Evolutionary conservation across 2,888 invertebrate genomes (phyloP).

Genomic region (Pristionchus fissidentatus): DNA sequence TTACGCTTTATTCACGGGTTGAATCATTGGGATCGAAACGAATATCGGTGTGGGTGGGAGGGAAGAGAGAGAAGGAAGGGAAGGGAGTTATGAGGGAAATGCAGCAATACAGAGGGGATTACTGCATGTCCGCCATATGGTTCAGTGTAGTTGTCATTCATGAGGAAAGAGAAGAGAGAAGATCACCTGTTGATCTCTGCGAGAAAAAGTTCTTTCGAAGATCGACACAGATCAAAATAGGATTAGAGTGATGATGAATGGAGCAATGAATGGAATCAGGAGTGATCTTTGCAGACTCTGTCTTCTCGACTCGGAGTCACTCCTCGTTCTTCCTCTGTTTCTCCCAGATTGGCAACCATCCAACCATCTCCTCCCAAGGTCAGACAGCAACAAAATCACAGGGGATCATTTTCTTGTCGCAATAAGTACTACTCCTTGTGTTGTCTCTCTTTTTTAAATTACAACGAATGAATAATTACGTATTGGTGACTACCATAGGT

Average conservation of each 20-base stretch:
- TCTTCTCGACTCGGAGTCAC: constrained; percentile 13
- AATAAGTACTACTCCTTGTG: too few relatives aligned
- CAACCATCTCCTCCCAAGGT: constrained; percentile 8
- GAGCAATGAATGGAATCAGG: background rate
- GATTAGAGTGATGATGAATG: background rate
- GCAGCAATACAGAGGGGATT: background rate
- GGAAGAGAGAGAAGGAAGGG: background rate
- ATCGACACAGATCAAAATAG: background rate
- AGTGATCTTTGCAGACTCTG: background rate
- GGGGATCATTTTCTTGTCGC: too few relatives aligned
- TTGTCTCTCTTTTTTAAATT: too few relatives aligned
- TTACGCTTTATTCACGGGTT: too few relatives aligned
- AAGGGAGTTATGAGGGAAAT: background rate
- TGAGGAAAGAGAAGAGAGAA: background rate
- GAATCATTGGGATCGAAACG: background rate
- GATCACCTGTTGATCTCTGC: background rate
- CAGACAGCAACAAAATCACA: too few relatives aligned
- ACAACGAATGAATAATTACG: too few relatives aligned
- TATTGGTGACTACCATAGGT: too few relatives aligned
- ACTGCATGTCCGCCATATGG: too few relatives aligned
- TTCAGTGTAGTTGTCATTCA: background rate
- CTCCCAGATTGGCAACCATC: background rate
- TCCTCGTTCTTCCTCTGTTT: constrained; percentile 31
- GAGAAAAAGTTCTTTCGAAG: background rate
- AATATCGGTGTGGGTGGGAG: background rate